Evolutionary conservation across 2,888 invertebrate species (phyloP).

Genomic region (Hypolimnas misippus): DNA sequence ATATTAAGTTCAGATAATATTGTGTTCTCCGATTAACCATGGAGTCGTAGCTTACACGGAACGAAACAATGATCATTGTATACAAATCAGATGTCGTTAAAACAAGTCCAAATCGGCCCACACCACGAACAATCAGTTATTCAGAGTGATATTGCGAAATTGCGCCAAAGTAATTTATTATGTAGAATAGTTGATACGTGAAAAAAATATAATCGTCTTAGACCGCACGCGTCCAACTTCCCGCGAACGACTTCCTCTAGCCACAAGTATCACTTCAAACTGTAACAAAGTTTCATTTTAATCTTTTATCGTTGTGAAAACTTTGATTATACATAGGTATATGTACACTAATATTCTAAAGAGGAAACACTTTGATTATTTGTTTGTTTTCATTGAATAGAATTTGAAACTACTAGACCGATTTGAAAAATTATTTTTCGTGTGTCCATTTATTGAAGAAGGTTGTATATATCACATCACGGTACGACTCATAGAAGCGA

Average conservation of each 20-base stretch:
- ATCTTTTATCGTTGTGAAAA: too few relatives aligned
- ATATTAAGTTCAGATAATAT: slow-evolving; percentile 53
- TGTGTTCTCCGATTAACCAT: slow-evolving; percentile 20
- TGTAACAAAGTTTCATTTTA: too few relatives aligned
- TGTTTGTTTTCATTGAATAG: too few relatives aligned
- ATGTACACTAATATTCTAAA: too few relatives aligned
- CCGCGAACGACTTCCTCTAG: background rate
- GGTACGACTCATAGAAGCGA: too few relatives aligned
- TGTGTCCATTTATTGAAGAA: too few relatives aligned
- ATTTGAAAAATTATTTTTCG: too few relatives aligned
- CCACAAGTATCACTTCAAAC: background rate
- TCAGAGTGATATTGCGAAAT: slow-evolving; percentile 36
- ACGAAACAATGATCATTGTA: slow-evolving; percentile 79
- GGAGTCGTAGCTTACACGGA: slow-evolving; percentile 28
- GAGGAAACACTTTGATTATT: too few relatives aligned
- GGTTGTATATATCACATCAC: too few relatives aligned
- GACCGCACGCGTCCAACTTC: slow-evolving; percentile 17
- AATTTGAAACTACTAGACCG: background rate
- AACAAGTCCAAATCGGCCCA: slow-evolving; percentile 60
- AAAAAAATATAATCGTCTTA: slow-evolving; percentile 21
- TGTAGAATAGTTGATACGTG: slow-evolving; percentile 24
- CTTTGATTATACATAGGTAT: too few relatives aligned
- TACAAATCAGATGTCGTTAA: slow-evolving; percentile 72
- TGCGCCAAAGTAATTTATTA: slow-evolving; percentile 25
- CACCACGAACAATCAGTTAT: slow-evolving; percentile 40